Evolutionary conservation across 2,113 vertebrate genomes (phyloP).

Genomic region (Indicator maculatus): DNA sequence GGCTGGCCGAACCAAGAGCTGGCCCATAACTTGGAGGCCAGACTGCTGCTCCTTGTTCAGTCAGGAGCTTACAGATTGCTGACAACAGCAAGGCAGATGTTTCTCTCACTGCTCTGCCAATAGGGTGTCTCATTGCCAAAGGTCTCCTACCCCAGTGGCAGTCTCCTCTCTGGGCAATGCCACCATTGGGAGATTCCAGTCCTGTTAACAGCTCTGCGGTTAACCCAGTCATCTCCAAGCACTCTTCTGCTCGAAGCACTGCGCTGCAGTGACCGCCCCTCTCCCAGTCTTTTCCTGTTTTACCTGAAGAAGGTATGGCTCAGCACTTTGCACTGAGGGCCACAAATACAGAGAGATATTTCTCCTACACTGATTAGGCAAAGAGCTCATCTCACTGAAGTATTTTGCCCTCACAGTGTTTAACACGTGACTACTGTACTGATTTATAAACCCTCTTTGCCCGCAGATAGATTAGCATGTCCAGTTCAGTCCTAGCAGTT

Average conservation of each 20-base stretch:
- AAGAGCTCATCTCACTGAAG: not conserved
- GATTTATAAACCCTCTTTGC: not conserved
- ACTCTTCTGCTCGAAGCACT: accelerated
- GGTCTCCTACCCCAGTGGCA: not conserved
- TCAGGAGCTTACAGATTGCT: accelerated
- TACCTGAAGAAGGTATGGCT: accelerated
- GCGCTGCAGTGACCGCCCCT: not conserved
- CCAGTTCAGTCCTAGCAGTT: not conserved
- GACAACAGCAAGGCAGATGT: not conserved
- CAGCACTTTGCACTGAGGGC: not conserved
- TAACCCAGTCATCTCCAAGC: not conserved
- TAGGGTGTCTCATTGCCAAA: not conserved
- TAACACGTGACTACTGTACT: not conserved
- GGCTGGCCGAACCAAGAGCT: accelerated
- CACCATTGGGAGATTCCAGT: not conserved
- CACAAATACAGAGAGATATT: not conserved
- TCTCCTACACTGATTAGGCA: accelerated
- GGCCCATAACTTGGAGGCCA: accelerated
- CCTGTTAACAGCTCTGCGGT: not conserved
- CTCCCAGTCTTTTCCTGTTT: not conserved
- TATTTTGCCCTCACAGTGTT: not conserved
- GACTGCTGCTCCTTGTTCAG: not conserved
- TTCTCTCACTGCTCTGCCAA: not conserved
- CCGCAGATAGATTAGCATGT: not conserved
- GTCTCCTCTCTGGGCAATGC: not conserved